phyloP scores from a whole-genome alignment of 2,888 invertebrate genomes.

The Caenorhabditis wallacei region DNA sequence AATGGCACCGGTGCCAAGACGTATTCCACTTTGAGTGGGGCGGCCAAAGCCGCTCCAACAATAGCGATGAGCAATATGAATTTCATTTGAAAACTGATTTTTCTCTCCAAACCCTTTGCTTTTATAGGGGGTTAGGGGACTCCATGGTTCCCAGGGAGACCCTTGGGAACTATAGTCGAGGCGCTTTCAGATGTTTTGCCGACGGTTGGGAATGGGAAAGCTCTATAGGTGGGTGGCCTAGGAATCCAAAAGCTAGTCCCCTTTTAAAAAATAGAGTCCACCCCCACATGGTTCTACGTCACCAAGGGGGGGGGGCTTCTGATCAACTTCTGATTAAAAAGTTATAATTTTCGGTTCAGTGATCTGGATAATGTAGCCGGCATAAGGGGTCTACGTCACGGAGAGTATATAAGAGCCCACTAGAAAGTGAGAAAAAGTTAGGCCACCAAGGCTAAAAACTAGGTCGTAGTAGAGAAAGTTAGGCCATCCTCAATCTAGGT shows the following conservation, averaged over 20 bases:
- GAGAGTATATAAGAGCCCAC: too few species aligned
- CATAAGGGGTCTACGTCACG: too few species aligned
- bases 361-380: too few species aligned
- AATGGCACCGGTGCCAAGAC: conserved; percentile 29
- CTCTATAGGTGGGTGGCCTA: not conserved
- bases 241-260: not conserved
- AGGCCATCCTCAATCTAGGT: too few species aligned
- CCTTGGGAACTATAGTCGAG: not conserved
- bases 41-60: conserved; percentile 11
- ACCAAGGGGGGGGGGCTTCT: too few species aligned
- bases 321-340: too few species aligned
- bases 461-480: too few species aligned
- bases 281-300: too few species aligned
- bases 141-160: not conserved
- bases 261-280: not conserved
- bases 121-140: not conserved
- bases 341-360: not conserved
- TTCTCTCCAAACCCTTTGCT: not conserved
- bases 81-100: too few species aligned
- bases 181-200: not conserved
- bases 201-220: not conserved
- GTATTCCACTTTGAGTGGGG: conserved; percentile 30
- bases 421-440: too few species aligned
- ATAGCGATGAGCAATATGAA: not conserved
- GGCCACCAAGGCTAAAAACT: too few species aligned